Conservation (phyloP, 2,888 invertebrate genomes). For the Emesis russula region DNA sequence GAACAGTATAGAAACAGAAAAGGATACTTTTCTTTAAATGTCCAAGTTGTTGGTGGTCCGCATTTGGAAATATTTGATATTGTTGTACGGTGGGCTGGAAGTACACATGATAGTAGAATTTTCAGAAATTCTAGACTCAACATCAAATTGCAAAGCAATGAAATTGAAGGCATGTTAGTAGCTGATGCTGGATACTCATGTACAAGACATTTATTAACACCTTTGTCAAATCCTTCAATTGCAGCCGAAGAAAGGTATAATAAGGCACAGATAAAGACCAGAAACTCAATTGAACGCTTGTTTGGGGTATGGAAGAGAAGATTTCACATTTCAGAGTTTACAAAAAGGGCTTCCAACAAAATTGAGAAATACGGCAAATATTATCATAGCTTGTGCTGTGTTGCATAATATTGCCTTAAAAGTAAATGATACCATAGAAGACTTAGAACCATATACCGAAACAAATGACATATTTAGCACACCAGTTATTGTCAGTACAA, state of each 20-base stretch:
- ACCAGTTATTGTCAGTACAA: background rate
- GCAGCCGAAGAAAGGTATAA: too few relatives aligned
- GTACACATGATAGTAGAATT: constrained; percentile 18
- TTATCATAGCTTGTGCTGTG: background rate
- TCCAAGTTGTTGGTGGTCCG: background rate
- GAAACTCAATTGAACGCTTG: too few relatives aligned
- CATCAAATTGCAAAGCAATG: constrained; percentile 9
- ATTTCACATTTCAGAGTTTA: too few relatives aligned
- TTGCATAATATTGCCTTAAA: background rate
- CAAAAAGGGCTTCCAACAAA: too few relatives aligned
- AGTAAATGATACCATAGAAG: background rate
- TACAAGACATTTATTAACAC: background rate
- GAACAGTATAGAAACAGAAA: too few relatives aligned
- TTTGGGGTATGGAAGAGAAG: too few relatives aligned
- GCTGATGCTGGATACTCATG: constrained; percentile 27
- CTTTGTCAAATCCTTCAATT: too few relatives aligned
- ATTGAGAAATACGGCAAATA: background rate
- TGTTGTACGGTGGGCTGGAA: constrained; percentile 29
- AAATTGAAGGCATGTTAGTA: constrained; percentile 23
- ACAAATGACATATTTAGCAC: background rate
- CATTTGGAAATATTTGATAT: constrained; percentile 26
- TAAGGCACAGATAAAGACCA: too few relatives aligned
- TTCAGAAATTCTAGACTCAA: constrained; percentile 24
- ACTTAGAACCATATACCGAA: background rate
- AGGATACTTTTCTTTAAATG: too few relatives aligned